phyloP scores from a whole-genome alignment of 2,888 invertebrate genomes.

The Yponomeuta evonymella region DNA sequence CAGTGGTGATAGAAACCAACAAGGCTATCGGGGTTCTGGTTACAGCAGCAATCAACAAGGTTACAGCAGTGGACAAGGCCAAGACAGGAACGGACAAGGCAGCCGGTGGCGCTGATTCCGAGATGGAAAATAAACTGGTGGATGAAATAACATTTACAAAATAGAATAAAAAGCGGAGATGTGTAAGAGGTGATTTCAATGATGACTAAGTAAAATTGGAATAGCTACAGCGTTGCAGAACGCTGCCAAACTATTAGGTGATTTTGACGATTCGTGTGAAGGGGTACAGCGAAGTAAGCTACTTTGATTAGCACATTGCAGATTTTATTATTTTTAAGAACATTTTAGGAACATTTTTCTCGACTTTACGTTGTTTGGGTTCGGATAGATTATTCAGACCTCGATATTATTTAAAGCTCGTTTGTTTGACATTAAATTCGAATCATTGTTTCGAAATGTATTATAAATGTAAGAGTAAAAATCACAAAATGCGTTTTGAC shows the following conservation, averaged over 20 bases:
- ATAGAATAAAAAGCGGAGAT: neutral
- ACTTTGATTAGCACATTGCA: too few relatives aligned
- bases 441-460: too few relatives aligned
- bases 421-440: too few relatives aligned
- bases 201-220: neutral
- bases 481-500: too few relatives aligned
- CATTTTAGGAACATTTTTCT: too few relatives aligned
- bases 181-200: neutral
- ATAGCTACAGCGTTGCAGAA: neutral
- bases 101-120: conserved; percentile 8
- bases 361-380: too few relatives aligned
- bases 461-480: too few relatives aligned
- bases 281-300: neutral
- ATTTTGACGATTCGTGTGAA: neutral
- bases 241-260: neutral
- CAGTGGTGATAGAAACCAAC: conserved; percentile 26
- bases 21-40: neutral
- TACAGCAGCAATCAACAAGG: conserved; percentile 20
- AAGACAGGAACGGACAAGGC: conserved; percentile 19
- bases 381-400: too few relatives aligned
- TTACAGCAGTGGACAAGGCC: conserved; percentile 22
- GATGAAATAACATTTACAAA: conserved; percentile 5
- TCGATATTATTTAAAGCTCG: too few relatives aligned
- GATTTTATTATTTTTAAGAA: too few relatives aligned
- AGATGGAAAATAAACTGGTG: neutral